Conservation (phyloP, 2,888 invertebrate genomes). For the Ectropis crepuscularia region DNA sequence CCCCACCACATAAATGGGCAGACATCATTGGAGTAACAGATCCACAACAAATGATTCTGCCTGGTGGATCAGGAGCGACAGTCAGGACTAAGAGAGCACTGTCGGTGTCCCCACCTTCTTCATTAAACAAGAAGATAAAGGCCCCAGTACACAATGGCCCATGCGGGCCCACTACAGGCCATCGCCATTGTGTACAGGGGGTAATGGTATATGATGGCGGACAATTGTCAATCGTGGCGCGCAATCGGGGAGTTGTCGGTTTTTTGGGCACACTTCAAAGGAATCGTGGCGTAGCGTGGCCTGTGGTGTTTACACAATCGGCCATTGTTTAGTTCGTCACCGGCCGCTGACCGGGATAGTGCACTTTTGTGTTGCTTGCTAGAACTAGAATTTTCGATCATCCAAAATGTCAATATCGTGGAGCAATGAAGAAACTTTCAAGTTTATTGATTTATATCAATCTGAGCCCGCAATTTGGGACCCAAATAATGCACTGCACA, state of each 20-base stretch:
- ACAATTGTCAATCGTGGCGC: conserved; percentile 20
- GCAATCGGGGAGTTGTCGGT: conserved; percentile 37
- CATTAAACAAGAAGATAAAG: too few relatives aligned
- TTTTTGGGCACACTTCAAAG: conserved; percentile 43
- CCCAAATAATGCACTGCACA: conserved; percentile 34
- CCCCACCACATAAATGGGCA: too few relatives aligned
- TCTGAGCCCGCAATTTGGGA: conserved; percentile 29
- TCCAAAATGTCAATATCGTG: conserved; percentile 27
- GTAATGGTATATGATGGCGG: conserved; percentile 34
- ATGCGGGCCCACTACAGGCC: conserved; percentile 33
- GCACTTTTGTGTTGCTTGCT: conserved; percentile 8
- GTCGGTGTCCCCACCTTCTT: too few relatives aligned
- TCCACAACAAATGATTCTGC: too few relatives aligned
- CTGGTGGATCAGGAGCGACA: too few relatives aligned
- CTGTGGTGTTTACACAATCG: conserved; percentile 23
- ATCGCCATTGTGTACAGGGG: conserved; percentile 37
- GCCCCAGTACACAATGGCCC: conserved; percentile 27
- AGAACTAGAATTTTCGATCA: background rate
- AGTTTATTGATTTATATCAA: conserved; percentile 36
- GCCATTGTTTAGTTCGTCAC: conserved; percentile 37
- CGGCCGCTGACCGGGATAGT: conserved; percentile 36
- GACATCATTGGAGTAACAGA: too few relatives aligned
- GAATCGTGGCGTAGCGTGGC: conserved; percentile 40
- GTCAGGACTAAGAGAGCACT: too few relatives aligned
- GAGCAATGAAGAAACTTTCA: conserved; percentile 35